Conservation (phyloP, 2,113 vertebrate species). For the Silurus glanis region DNA sequence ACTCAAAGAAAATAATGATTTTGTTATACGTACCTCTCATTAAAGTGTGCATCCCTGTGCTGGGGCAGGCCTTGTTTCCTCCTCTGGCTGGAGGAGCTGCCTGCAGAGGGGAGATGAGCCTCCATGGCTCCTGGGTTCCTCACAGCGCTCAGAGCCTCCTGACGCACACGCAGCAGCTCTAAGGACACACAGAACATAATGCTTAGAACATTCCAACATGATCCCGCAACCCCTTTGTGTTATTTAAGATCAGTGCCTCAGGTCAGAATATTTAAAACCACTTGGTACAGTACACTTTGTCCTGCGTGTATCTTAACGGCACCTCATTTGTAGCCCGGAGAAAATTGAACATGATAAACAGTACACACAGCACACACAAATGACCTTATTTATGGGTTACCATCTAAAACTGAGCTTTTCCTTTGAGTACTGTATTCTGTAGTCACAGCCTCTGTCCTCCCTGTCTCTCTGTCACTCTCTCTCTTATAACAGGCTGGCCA, state of each 20-base stretch:
- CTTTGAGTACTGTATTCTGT: not conserved
- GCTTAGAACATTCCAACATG: not conserved
- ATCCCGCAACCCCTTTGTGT: not conserved
- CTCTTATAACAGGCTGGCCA: slow-evolving; percentile 67
- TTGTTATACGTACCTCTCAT: slow-evolving; percentile 79
- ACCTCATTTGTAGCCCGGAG: not conserved
- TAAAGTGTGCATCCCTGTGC: slow-evolving; percentile 87
- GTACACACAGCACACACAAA: slow-evolving; percentile 20
- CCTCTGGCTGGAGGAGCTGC: slow-evolving; percentile 81
- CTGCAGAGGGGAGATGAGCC: slow-evolving; percentile 83
- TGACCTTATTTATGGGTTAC: slow-evolving; percentile 10
- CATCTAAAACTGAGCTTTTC: not conserved
- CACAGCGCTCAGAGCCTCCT: slow-evolving; percentile 81
- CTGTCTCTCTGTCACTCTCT: slow-evolving; percentile 5
- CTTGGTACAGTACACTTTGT: not conserved
- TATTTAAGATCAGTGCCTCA: not conserved
- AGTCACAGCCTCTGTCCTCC: slow-evolving; percentile 18
- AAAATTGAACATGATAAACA: slow-evolving; percentile 36
- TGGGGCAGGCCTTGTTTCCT: slow-evolving; percentile 91
- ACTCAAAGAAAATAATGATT: not conserved
- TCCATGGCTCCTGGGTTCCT: slow-evolving; percentile 83
- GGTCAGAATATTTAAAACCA: slow-evolving; percentile 4
- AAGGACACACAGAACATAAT: slow-evolving; percentile 29
- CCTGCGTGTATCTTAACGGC: not conserved
- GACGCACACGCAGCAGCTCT: slow-evolving; percentile 88